Percentiles rank a stretch among this genome's conserved stretches.
These are phyloP conservation scores for Dicyrtoma fusca DNA, from an alignment of 2,888 invertebrate genomes.

Conservation along the genomic window DNA sequence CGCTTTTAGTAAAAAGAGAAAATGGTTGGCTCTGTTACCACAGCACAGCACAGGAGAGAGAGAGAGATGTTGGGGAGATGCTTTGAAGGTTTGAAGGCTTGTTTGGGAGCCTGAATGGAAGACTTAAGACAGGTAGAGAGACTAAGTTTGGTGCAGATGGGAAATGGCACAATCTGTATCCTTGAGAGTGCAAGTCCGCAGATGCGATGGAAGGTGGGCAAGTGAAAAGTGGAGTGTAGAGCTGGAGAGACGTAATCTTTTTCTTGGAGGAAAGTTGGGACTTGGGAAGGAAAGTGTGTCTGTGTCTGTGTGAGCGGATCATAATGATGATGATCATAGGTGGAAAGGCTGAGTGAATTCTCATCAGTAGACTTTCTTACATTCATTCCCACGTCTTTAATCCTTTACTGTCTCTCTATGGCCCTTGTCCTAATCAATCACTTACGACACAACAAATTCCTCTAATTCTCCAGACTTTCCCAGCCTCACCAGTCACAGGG, in stretches of 20 bases:
- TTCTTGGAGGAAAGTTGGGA: constrained; percentile 14
- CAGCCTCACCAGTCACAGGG: too few species aligned
- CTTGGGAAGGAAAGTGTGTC: not conserved
- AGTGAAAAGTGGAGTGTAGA: too few species aligned
- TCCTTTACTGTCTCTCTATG: constrained; percentile 47
- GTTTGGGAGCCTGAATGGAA: too few species aligned
- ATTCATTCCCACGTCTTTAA: constrained; percentile 46
- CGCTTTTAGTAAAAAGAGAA: too few species aligned
- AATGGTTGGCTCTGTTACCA: too few species aligned
- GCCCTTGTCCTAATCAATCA: constrained; percentile 54
- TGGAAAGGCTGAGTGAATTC: constrained; percentile 2
- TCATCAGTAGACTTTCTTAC: constrained; percentile 18
- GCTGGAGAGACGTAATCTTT: too few species aligned
- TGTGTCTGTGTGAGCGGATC: not conserved
- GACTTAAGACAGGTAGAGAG: not conserved
- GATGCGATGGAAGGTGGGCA: too few species aligned
- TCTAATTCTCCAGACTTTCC: constrained; percentile 44
- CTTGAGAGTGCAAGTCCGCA: too few species aligned
- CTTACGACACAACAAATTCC: constrained; percentile 50
- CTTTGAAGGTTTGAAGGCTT: too few species aligned
- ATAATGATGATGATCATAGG: constrained; percentile 5
- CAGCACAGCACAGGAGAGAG: too few species aligned
- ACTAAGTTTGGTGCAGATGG: not conserved
- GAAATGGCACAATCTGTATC: too few species aligned
- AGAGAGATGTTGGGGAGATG: too few species aligned